Conservation (phyloP, 2,888 invertebrate species). For the Steinernema hermaphroditum region DNA sequence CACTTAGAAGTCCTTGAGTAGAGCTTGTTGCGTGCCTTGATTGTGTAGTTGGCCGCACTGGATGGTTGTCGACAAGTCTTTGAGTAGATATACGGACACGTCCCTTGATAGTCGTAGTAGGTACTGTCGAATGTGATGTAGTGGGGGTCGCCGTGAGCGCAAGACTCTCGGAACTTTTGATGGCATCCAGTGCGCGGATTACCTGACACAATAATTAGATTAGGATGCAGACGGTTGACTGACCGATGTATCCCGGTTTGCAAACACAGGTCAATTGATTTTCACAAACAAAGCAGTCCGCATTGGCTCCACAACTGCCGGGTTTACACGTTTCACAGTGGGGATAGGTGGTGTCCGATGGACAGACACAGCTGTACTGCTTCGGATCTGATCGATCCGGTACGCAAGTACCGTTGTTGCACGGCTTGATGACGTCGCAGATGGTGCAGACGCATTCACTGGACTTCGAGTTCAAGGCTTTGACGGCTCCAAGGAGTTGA, state of each 20-base stretch:
- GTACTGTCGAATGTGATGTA: conserved; percentile 65
- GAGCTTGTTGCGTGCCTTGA: conserved; percentile 1
- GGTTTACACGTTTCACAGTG: neutral
- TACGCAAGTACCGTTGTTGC: conserved; percentile 1
- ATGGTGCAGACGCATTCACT: neutral
- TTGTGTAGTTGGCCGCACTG: conserved; percentile 1
- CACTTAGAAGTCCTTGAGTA: neutral
- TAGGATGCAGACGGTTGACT: neutral
- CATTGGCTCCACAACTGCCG: conserved; percentile 4
- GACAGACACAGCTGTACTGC: conserved; percentile 17
- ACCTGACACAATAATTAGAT: neutral
- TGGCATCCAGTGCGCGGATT: neutral
- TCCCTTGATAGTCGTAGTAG: conserved; percentile 55
- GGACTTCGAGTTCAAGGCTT: neutral
- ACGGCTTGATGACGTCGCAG: neutral
- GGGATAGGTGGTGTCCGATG: neutral
- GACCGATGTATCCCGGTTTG: conserved; percentile 3
- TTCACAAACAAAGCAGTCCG: conserved; percentile 1
- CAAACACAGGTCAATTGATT: conserved; percentile 13
- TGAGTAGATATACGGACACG: conserved; percentile 30
- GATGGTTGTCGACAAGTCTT: conserved; percentile 30
- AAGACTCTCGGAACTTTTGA: conserved; percentile 35
- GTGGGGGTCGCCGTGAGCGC: conserved; percentile 65
- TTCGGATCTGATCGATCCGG: neutral
- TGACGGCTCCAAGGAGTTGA: neutral